Base-by-base conservation (phyloP, 1,140 invertebrate genomes). In the Frieseomelitta varia region DNA sequence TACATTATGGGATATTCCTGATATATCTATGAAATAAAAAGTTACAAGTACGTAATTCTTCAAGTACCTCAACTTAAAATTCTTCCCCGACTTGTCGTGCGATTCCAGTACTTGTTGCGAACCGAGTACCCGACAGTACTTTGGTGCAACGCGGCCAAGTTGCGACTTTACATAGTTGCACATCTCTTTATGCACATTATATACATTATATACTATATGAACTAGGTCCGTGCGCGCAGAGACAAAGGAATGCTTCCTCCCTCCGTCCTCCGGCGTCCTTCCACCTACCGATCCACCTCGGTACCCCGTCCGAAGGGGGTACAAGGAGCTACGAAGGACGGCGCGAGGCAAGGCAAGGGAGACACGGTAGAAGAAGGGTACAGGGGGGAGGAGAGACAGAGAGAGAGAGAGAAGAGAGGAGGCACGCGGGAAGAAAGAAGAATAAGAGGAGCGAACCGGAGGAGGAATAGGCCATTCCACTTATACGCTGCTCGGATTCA, bases 401-500 rank as follows among this genome's bases (percentile, higher is more conserved):
- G 30, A 2, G 30, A 2, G 30, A 30, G 30, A 30, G 30, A 30
- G 30, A 30, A 30, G 30, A 30, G 30, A 30, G 30, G 30, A 30
- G 30, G 89, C 79, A 90, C 87, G 89, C 89, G 88, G 91, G 91
- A 93, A 93, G 91, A 93, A 93, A 93, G 91, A 93, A 92, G 92
- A 93, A 93, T 91, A 93, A 92, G 91, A 92, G 90, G 87, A 92
- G 90, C 86, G 90, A 90, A 90, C 90, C 89, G 87, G 90, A 91
- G 91, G 91, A 94, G 92, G 92, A 93, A 94, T 94, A 94, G 93
- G 91, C 93, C 92, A 94, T 94, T 95, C 93, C 93, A 94, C 94
- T 95, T 95, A 95, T 94, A 94, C 93, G 93, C 93, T 94, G 92
- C 93, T 94, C 93, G 93, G 93, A 94, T 95, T 95, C 94, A 95